Evolutionary conservation across 2,113 vertebrate genomes (phyloP).

Genomic region (Anas platyrhynchos): DNA sequence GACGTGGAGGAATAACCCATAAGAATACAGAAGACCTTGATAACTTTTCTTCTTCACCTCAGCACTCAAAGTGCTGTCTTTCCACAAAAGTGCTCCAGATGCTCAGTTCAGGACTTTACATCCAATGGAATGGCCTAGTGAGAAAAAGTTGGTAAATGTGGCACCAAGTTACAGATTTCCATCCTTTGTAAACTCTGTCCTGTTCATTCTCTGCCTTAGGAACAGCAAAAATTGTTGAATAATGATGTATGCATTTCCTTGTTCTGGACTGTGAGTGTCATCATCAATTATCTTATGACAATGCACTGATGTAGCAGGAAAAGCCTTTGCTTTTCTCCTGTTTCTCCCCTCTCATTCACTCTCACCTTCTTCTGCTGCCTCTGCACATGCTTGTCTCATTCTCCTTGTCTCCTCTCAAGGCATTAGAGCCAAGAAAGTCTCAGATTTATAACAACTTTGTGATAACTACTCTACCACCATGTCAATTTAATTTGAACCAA

Average conservation of each 20-base stretch:
- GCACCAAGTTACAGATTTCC: neutral
- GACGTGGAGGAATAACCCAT: neutral
- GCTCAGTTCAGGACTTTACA: neutral
- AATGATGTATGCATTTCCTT: neutral
- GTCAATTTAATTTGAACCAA: conserved; percentile 80
- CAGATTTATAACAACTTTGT: conserved; percentile 57
- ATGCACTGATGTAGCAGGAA: neutral
- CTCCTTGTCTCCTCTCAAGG: conserved; percentile 25
- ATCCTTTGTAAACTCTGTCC: neutral
- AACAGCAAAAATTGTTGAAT: neutral
- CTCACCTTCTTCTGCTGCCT: neutral
- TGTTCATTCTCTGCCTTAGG: neutral
- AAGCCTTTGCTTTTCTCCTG: neutral
- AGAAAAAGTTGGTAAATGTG: neutral
- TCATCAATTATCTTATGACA: neutral
- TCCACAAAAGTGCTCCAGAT: accelerated
- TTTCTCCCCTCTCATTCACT: neutral
- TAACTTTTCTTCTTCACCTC: neutral
- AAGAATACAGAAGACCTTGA: neutral
- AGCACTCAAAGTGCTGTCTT: neutral
- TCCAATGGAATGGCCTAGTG: accelerated
- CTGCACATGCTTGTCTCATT: neutral
- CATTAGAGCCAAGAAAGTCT: conserved; percentile 46
- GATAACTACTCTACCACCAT: conserved; percentile 49
- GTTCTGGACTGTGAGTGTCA: neutral